A percentile compares a stretch with the other conserved stretches of the same genome.
phyloP scores from a whole-genome alignment of 2,113 vertebrate genomes.

The Eleginops maclovinus region DNA sequence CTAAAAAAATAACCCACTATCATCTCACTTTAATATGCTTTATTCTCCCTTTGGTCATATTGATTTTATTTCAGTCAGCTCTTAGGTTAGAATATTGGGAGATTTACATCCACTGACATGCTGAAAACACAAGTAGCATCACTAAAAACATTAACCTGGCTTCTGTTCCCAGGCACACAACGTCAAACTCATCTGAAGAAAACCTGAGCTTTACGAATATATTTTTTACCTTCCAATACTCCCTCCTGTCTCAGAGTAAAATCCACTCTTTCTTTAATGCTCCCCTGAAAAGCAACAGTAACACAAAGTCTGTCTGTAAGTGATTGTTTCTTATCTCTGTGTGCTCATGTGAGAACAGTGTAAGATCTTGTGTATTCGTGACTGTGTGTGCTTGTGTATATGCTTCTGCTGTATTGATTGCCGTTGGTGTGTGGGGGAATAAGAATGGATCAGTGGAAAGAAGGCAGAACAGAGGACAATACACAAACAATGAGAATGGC shows the following conservation, averaged over 20 bases:
- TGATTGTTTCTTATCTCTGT: constrained; percentile 31
- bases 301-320: constrained; percentile 33
- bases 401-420: constrained; percentile 58
- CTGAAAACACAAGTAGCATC: constrained; percentile 55
- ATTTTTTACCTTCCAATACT: constrained; percentile 11
- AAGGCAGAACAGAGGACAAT: constrained; percentile 49
- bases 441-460: constrained; percentile 58
- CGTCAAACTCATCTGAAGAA: constrained; percentile 45
- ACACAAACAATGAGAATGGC: constrained; percentile 46
- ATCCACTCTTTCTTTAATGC: constrained; percentile 26
- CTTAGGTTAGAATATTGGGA: constrained; percentile 45
- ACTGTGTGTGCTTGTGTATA: constrained; percentile 4
- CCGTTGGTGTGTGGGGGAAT: constrained; percentile 30
- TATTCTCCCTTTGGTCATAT: constrained; percentile 56
- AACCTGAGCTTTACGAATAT: constrained; percentile 38
- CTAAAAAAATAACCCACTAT: constrained; percentile 39
- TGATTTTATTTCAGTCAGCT: constrained; percentile 60
- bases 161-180: constrained; percentile 26
- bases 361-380: constrained; percentile 18
- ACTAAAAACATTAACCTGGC: constrained; percentile 51
- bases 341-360: constrained; percentile 18
- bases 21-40: constrained; percentile 51
- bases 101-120: constrained; percentile 42
- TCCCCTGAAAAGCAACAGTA: constrained; percentile 36
- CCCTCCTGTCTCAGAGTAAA: constrained; percentile 25